phyloP scores from a whole-genome alignment of 2,797 vertebrate genomes.

The Centropyge bicolor region DNA sequence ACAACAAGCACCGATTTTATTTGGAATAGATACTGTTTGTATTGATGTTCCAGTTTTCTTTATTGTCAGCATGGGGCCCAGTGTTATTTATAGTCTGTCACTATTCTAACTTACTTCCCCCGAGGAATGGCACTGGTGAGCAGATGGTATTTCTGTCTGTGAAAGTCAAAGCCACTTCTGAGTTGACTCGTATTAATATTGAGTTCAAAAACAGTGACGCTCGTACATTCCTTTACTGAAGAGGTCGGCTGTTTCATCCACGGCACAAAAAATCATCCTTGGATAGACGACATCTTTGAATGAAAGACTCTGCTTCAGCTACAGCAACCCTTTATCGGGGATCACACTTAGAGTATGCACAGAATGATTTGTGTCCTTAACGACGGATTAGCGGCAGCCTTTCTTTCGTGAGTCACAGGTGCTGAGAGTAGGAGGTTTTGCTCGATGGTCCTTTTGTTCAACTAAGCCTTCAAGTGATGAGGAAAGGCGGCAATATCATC shows the following conservation, averaged over 20 bases:
- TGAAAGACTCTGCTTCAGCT: neutral
- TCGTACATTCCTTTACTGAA: neutral
- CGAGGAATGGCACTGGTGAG: constrained; percentile 53
- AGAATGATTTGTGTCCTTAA: neutral
- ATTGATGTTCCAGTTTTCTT: constrained; percentile 65
- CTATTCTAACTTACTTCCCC: constrained; percentile 47
- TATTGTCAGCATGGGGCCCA: constrained; percentile 49
- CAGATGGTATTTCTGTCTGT: constrained; percentile 61
- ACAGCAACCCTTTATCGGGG: constrained; percentile 16
- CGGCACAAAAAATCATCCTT: neutral
- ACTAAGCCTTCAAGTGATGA: constrained; percentile 21
- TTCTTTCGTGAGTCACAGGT: constrained; percentile 12
- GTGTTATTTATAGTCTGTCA: constrained; percentile 65
- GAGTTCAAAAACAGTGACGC: neutral
- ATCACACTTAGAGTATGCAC: neutral
- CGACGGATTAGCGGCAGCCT: constrained; percentile 3
- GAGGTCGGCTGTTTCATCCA: neutral
- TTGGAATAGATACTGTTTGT: constrained; percentile 61
- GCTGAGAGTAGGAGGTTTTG: constrained; percentile 21
- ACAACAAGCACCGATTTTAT: constrained; percentile 44
- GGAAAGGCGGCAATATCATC: neutral
- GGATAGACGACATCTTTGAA: neutral
- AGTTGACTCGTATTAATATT: constrained; percentile 17
- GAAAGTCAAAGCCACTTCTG: constrained; percentile 52
- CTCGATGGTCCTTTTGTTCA: constrained; percentile 39